Evolutionary conservation across 2,113 vertebrate genomes (phyloP), one percentile per base, ranked within the genome.

Genomic region (Dipodomys merriami): DNA sequence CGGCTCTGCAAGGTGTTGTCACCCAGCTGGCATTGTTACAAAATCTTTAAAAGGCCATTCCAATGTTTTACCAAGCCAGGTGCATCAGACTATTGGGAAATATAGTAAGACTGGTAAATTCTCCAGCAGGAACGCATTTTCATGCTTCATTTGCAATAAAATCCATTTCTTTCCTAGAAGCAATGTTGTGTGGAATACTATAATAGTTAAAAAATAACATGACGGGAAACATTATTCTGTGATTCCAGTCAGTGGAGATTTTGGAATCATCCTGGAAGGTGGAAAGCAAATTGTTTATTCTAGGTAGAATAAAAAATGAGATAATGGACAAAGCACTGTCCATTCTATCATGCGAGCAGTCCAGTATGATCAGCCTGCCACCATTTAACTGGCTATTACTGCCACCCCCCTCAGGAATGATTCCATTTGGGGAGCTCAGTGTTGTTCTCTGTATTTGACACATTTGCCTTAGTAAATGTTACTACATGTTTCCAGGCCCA

Each of bases 1-100:
- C 25, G 73, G 81, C 68, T 86, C 53, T 82, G 22, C 33, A 53
- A 35, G 53, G 49, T 49, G 7, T 29, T 72, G 29, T 64, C 64
- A 82, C 39, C 29, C n/a, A 64, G 20, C 33, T 60, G 83, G 65
- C 33, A 6, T 88, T 22, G 2, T 33, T 35, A 71, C 29, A 72
- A 49, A 72, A n/a, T 78, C 80, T 91, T 88, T 35, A 49, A 78
- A 83, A 94, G 77, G 76, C 87, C 30, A 22, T 83, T 69, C 29
- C 19, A 35, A 30, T 79, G 46, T 71, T 62, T 44, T 25, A 27
- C 68, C 44, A 49, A 65, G 67, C 46, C 74, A 73, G 60, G 65
- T 86, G 77, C 90, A 78, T 77, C 25, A 19, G 77, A 39, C 15
- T 64, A 4, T 20, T 60, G 57, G 64, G 39, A 20, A 33, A 68